A percentile compares a stretch with the other conserved stretches of the same genome.
These are phyloP conservation scores for Agrochola circellaris DNA, from an alignment of 2,888 invertebrate genomes.

Conservation along the genomic window DNA sequence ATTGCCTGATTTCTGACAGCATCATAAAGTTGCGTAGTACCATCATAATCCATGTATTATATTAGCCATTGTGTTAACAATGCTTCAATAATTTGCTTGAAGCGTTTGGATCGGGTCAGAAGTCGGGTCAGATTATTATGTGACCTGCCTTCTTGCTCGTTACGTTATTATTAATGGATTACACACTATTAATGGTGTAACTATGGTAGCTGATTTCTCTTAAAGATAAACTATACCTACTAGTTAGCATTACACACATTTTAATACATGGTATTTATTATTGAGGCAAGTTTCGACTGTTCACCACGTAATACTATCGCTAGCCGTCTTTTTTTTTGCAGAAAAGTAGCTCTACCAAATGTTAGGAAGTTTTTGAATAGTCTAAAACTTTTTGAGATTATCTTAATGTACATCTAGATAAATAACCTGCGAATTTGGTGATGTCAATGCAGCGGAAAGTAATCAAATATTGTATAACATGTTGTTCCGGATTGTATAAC, in stretches of 20 bases:
- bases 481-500: constrained; percentile 55
- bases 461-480: constrained; percentile 42
- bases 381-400: constrained; percentile 23
- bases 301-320: neutral
- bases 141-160: constrained; percentile 37
- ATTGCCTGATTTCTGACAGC: constrained; percentile 8
- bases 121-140: constrained; percentile 49
- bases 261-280: constrained; percentile 8
- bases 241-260: constrained; percentile 23
- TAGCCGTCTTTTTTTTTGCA: neutral
- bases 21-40: neutral
- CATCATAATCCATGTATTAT: constrained; percentile 21
- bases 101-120: constrained; percentile 41
- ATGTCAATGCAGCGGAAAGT: constrained; percentile 40
- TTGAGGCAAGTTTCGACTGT: neutral
- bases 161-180: constrained; percentile 47
- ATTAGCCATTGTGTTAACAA: constrained; percentile 8
- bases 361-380: neutral
- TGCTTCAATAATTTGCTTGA: constrained; percentile 30
- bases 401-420: constrained; percentile 32
- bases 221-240: constrained; percentile 29
- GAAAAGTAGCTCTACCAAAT: neutral
- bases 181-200: constrained; percentile 42
- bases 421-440: constrained; percentile 37
- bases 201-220: constrained; percentile 46